A percentile compares a stretch with the other conserved stretches of the same genome.
Conservation (phyloP, 2,797 vertebrate genomes). For the Bradypus variegatus region DNA sequence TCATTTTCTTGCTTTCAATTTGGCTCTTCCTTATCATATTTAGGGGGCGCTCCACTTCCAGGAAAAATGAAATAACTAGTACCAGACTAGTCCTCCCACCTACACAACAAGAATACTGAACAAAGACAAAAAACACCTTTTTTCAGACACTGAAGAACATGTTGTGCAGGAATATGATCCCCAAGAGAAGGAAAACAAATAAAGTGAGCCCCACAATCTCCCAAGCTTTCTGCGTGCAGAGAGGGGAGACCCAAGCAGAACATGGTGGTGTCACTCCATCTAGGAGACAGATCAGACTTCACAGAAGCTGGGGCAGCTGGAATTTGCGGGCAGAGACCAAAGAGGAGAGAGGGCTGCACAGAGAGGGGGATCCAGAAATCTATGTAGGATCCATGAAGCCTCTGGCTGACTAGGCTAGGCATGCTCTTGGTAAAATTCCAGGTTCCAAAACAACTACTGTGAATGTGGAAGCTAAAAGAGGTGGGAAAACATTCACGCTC, state of each 20-base stretch:
- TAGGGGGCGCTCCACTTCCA: background rate
- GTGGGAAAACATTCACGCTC: background rate
- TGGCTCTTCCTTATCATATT: background rate
- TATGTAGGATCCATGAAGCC: fast-evolving
- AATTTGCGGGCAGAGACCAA: background rate
- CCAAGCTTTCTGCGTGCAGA: background rate
- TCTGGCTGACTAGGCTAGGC: background rate
- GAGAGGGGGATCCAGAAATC: background rate
- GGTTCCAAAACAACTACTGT: background rate
- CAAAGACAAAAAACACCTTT: background rate
- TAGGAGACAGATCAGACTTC: background rate
- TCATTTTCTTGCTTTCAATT: background rate
- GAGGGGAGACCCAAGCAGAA: background rate
- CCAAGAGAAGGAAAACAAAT: background rate
- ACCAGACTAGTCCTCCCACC: background rate
- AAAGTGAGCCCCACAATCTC: background rate
- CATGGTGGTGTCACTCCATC: background rate
- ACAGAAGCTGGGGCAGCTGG: too few species aligned
- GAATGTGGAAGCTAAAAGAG: background rate
- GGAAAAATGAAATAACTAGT: background rate
- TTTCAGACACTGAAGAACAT: background rate
- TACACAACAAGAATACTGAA: background rate
- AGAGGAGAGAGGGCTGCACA: background rate
- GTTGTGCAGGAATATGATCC: fast-evolving
- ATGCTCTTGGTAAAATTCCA: background rate